These are phyloP conservation scores for Brotula barbata DNA, from an alignment of 2,797 vertebrate species.

Conservation along the genomic window DNA sequence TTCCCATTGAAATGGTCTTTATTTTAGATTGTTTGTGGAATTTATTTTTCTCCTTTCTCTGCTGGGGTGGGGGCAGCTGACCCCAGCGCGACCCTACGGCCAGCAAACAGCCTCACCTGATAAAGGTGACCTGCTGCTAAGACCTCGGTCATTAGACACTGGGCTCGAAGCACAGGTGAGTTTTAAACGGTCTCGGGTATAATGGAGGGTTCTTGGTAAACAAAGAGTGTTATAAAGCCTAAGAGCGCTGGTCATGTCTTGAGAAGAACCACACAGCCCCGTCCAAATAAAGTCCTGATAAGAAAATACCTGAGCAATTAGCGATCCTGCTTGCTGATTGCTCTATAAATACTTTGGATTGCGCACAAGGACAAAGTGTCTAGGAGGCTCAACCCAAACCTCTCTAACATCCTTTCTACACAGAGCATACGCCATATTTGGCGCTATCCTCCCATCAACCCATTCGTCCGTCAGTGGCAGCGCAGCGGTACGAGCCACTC, in stretches of 20 bases:
- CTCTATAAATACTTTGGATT: conserved; percentile 42
- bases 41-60: conserved; percentile 60
- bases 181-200: conserved; percentile 61
- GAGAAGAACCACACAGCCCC: conserved; percentile 52
- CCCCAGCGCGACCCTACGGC: conserved; percentile 69
- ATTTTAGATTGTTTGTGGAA: conserved; percentile 66
- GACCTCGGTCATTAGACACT: conserved; percentile 80
- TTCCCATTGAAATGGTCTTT: conserved; percentile 58
- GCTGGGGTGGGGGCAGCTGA: conserved; percentile 64
- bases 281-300: conserved; percentile 77
- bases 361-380: conserved; percentile 14
- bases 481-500: conserved; percentile 31
- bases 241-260: conserved; percentile 67
- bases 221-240: conserved; percentile 86
- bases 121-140: conserved; percentile 78
- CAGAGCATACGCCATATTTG: conserved; percentile 7
- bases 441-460: conserved; percentile 48
- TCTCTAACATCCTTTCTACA: conserved; percentile 5
- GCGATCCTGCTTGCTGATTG: conserved; percentile 37
- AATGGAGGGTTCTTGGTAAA: conserved; percentile 84
- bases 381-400: neutral
- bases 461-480: conserved; percentile 50
- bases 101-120: conserved; percentile 82
- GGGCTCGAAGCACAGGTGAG: conserved; percentile 77
- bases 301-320: conserved; percentile 59